Evolutionary conservation across 2,113 vertebrate species (phyloP), one percentile per base, ranked within the genome.

Genomic region (Copsychus sechellarum): DNA sequence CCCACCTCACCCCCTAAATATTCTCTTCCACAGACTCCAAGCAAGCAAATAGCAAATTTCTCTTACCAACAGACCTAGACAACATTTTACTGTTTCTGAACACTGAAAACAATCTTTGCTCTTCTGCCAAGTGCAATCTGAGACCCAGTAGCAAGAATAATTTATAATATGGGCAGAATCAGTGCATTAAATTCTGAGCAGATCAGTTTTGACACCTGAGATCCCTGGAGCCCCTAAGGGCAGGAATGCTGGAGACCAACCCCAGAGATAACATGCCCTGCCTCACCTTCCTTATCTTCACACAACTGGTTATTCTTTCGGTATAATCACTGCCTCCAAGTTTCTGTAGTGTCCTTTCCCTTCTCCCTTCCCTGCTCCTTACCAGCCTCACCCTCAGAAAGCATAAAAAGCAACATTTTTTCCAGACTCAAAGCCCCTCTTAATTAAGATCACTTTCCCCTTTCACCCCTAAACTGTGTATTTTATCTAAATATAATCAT

Each of bases 381-480:
- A 5, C 14, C 36, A 77, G 70, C 29, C 12, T 61, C 23, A 11
- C 6, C 23, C n/a, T 14, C 24, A 6, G 0, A 0, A 34, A 10
- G 5, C 23, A 42, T 1, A 36, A 40, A 67, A 54, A 34, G 0
- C 1, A 86, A 6, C 14, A 28, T 0, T 5, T 25, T 17, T 9
- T 25, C 22, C 25, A 51, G 16, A 42, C 17, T n/a, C 9, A 3
- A 47, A 72, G 5, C 18, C 3, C 31, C 17, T 9, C 24, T 1
- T 8, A 48, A 4, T 4, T 43, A 36, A n/a, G 9, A 24, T 0
- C 0, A 13, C 5, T 67, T 9, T 24, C 48, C 26, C 9, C 14
- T 84, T 53, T 72, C 14, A 58, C 6, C 12, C 14, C 3, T 14
- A 19, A 60, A 12, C 18, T 4, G 0, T 8, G 0, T 4, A 36